phyloP scores from a whole-genome alignment of 2,797 vertebrate genomes.

The Novumbra hubbsi region DNA sequence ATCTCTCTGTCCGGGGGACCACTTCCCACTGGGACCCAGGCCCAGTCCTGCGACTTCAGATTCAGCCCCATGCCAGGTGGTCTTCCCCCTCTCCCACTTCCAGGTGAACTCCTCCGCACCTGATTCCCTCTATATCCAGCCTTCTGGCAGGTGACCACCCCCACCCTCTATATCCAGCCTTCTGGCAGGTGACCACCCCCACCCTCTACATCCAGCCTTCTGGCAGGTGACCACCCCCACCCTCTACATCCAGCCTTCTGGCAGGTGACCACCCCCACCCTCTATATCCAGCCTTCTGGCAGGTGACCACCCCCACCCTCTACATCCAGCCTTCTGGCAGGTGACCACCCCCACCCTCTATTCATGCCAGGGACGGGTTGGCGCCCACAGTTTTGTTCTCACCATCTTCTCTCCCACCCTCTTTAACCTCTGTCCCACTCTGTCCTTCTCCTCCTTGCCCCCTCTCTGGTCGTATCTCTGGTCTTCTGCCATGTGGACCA shows the following conservation, averaged over 20 bases:
- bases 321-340: no score
- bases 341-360: no score
- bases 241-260: conserved; percentile 35
- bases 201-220: conserved; percentile 25
- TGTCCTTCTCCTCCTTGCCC: background rate
- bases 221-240: conserved; percentile 18
- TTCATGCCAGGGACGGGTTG: no score
- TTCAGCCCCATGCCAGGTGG: conserved; percentile 6
- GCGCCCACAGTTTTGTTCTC: no score
- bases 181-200: no score
- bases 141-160: conserved; percentile 5
- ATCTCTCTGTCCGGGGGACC: conserved; percentile 51
- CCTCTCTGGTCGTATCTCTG: background rate
- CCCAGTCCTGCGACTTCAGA: conserved; percentile 10
- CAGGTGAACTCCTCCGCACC: conserved; percentile 22
- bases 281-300: background rate
- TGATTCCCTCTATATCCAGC: conserved; percentile 27
- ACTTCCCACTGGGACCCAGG: conserved; percentile 44
- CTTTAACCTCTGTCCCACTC: background rate
- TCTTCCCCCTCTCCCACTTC: conserved; percentile 13
- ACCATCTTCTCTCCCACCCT: no score
- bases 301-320: no score
- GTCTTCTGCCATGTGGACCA: conserved; percentile 8
- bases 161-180: conserved; percentile 33
- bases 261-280: conserved; percentile 26